A percentile compares a stretch with the other conserved stretches of the same genome.
Conservation (phyloP, 1,140 invertebrate species). For the Trichonephila clavata region DNA sequence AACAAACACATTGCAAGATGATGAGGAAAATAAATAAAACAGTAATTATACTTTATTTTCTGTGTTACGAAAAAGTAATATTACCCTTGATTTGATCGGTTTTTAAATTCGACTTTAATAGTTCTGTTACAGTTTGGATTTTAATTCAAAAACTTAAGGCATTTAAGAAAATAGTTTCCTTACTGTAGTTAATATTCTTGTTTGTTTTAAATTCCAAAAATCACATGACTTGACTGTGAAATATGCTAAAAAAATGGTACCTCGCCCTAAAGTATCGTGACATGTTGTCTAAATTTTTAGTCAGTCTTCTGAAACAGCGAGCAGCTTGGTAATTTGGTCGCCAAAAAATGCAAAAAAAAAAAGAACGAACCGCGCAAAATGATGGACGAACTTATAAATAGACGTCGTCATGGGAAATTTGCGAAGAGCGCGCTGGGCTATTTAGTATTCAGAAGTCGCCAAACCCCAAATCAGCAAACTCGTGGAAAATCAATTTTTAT, state of each 20-base stretch:
- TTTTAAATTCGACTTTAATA: too few species aligned
- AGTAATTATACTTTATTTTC: too few species aligned
- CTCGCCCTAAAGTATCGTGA: not conserved
- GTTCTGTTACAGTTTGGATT: too few species aligned
- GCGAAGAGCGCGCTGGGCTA: not conserved
- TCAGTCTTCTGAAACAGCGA: not conserved
- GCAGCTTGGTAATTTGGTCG: not conserved
- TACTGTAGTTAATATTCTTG: too few species aligned
- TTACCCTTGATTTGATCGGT: too few species aligned
- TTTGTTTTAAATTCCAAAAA: too few species aligned
- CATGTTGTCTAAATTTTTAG: not conserved
- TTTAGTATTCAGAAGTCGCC: not conserved
- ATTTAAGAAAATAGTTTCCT: too few species aligned
- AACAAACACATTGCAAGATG: too few species aligned
- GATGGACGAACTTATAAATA: constrained; percentile 26
- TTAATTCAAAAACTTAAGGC: too few species aligned
- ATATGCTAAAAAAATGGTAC: not conserved
- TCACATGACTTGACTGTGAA: too few species aligned
- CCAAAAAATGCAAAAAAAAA: not conserved
- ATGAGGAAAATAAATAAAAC: too few species aligned
- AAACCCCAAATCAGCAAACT: not conserved
- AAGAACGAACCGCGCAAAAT: not conserved
- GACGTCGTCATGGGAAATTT: not conserved
- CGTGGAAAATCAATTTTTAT: constrained; percentile 15
- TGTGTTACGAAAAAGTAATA: too few species aligned